Evolutionary conservation across 2,797 vertebrate species (phyloP), one percentile per base, ranked within the genome.

Genomic region (Hydrophis major): DNA sequence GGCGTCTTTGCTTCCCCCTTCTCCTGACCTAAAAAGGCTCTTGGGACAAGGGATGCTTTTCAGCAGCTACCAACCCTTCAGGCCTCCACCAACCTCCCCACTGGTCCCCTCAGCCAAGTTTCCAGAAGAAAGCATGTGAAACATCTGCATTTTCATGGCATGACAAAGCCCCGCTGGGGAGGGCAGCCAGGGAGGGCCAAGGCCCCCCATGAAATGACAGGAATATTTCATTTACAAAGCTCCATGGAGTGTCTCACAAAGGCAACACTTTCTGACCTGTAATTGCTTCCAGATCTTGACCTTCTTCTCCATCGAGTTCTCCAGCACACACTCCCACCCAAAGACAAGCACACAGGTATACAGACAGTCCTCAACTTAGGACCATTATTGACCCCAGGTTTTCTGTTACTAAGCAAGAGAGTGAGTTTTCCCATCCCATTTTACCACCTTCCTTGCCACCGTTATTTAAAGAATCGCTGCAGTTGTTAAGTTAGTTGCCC

Each of bases 1-100:
- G 97, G 97, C 96, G 95, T 96, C 97, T 92, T 92, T 87, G 55
- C 89, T 69, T n/a, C 60, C 18, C 22, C 20, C 28, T 53, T n/a
- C 86, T 69, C 56, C 91, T 55, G 27, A 27, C 88, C 93, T 63
- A 69, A 16, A 95, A 95, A 37, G 87, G 47, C 5, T 94, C 57
- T 91, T 66, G 86, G 92, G 87, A 95, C 37, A 61, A 89, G 94
- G 63, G 3, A 94, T 1, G 78, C 18, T 27, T 90, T 87, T 91
- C 66, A 86, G 5, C 89, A 92, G 93, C 86, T 18, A 92, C 83
- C 3, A 91, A 37, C 89, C 59, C 69, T 74, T 37, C 88, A 94
- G 42, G 28, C 88, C 22, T 69, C 32, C 66, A 89, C 74, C 93
- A 50, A 60, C 3, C 42, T 93, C 90, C 32, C 87, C 83, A 87